Base-by-base conservation (phyloP, 2,888 invertebrate genomes). In the Mongoloraphidia duomilia region DNA sequence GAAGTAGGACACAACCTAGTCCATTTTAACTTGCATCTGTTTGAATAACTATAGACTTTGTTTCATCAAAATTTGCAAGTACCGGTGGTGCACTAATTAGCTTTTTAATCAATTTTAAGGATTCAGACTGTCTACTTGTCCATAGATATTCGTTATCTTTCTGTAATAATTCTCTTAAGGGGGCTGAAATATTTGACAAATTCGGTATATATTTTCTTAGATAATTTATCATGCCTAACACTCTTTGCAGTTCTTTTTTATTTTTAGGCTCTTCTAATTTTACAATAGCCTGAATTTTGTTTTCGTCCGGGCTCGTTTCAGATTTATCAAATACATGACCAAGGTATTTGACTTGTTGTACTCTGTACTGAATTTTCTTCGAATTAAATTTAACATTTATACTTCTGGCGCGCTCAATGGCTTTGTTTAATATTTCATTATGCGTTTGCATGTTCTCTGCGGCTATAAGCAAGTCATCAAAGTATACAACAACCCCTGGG, bases 161-260 rank as follows among this genome's bases (percentile, higher is more conserved):
- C 50, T 54, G 53, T 49, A 53, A 34, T 26, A 58, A 45, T 8
- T 52, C 45, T 51, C 57, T 45, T 39, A 57, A 49, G 26, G 56
- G 49, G n/a, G 50, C 44, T 10, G 49, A 52, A 13, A 55, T 34
- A 41, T 51, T 41, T 13, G 55, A 49, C 14, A 58, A 26, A 49
- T 58, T 56, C n/a, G 49, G 51, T 13, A 57, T 52, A 42, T 51
- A 57, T 36, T 45, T 44, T 37, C 44, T 45, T 39, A 55, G 39
- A 52, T 50, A 57, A 40, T 57, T 55, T 2, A 52, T 12, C 52
- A 56, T 52, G 8, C 57, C 54, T 35, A 57, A 46, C 41, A 57
- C 41, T 34, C 50, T 34, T 49, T 53, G 42, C 3, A 57, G 13
- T 44, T 48, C 44, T 13, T 43, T 50, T 43, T 53, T 53, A 43